Evolutionary conservation across 1,140 invertebrate genomes (phyloP).

Genomic region (Ganaspis sp.): DNA sequence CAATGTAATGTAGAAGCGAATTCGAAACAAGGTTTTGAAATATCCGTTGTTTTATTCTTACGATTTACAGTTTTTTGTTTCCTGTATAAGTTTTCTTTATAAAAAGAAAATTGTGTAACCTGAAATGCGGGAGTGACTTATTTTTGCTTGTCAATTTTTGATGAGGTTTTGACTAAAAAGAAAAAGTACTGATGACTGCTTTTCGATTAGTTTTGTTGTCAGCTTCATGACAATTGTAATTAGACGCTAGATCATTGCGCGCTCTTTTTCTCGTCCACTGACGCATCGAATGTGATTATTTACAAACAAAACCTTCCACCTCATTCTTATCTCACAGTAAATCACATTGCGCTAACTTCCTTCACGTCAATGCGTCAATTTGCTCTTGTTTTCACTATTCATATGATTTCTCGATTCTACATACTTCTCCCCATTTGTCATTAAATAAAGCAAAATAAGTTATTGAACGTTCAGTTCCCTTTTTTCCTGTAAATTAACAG

Average conservation of each 20-base stretch:
- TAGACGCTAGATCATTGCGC: neutral
- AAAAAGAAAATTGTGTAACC: too few species aligned
- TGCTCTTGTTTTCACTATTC: constrained; percentile 13
- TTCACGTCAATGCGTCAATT: constrained; percentile 7
- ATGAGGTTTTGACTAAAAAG: neutral
- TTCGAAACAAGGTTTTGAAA: too few species aligned
- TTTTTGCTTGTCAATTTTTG: neutral
- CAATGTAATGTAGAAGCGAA: too few species aligned
- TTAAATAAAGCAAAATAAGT: neutral
- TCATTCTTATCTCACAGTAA: constrained; percentile 26
- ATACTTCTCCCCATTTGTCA: neutral
- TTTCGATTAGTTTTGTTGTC: neutral
- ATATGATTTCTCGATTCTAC: neutral
- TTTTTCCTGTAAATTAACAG: neutral
- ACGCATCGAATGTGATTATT: constrained; percentile 5
- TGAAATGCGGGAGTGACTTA: too few species aligned
- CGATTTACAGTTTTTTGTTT: too few species aligned
- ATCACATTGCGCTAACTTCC: constrained; percentile 3
- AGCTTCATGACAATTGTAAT: constrained; percentile 5
- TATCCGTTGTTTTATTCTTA: too few species aligned
- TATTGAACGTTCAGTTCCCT: neutral
- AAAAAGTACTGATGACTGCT: neutral
- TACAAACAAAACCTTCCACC: constrained; percentile 28
- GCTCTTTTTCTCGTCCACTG: constrained; percentile 7
- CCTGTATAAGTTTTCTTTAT: too few species aligned